Percentiles rank a stretch among this genome's conserved stretches.
These are phyloP conservation scores for Carettochelys insculpta DNA, from an alignment of 2,113 vertebrate genomes.

Conservation along the genomic window DNA sequence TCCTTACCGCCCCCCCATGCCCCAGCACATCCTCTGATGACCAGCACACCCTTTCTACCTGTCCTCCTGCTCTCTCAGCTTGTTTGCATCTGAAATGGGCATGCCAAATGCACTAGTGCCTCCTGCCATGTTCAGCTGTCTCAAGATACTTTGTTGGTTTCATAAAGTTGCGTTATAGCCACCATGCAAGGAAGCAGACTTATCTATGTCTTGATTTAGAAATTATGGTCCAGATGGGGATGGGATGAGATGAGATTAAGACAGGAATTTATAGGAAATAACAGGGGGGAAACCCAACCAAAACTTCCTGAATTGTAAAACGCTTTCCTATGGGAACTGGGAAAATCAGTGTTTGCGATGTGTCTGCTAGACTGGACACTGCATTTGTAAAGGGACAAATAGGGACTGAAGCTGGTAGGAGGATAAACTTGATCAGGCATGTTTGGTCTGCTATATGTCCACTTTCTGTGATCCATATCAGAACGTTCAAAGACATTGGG, in stretches of 20 bases:
- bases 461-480: not conserved
- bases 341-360: not conserved
- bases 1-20: no score
- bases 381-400: not conserved
- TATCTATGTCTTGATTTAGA: not conserved
- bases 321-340: not conserved
- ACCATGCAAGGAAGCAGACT: not conserved
- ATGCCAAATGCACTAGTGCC: not conserved
- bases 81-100: not conserved
- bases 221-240: not conserved
- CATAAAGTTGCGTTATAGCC: not conserved
- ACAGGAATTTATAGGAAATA: not conserved
- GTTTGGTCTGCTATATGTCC: not conserved
- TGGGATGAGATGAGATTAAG: not conserved
- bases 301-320: not conserved
- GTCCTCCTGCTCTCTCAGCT: fast-evolving
- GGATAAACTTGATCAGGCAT: not conserved
- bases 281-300: not conserved
- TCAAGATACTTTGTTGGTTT: not conserved
- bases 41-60: not conserved
- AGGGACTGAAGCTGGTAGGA: not conserved
- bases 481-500: not conserved
- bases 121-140: not conserved
- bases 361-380: not conserved
- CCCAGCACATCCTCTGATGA: not conserved